Evolutionary conservation across 2,113 vertebrate species (phyloP).

Genomic region (Corydoras sp.): DNA sequence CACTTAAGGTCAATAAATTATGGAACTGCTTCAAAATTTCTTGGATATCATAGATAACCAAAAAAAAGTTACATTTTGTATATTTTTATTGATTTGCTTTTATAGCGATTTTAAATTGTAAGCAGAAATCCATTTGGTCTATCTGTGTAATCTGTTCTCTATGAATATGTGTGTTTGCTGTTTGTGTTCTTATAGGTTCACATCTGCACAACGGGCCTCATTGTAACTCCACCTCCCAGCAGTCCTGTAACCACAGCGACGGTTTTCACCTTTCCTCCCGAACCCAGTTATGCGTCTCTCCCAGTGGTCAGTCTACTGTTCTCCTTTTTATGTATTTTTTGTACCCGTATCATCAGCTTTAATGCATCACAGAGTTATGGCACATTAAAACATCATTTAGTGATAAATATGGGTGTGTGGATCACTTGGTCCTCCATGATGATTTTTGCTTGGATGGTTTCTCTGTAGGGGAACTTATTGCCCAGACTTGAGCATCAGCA

Average conservation of each 20-base stretch:
- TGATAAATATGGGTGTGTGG: background rate
- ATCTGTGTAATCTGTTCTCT: background rate
- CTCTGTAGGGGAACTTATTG: slow-evolving; percentile 59
- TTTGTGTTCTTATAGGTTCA: slow-evolving; percentile 76
- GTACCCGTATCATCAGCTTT: background rate
- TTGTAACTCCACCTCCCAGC: slow-evolving; percentile 94
- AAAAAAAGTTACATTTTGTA: too few species aligned
- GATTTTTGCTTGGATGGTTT: slow-evolving; percentile 41
- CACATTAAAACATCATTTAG: background rate
- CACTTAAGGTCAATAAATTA: too few species aligned
- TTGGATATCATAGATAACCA: too few species aligned
- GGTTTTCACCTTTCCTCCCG: slow-evolving; percentile 88
- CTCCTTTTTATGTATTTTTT: background rate
- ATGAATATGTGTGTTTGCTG: background rate
- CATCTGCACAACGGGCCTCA: slow-evolving; percentile 91
- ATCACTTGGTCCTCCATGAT: background rate
- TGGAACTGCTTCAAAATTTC: too few species aligned
- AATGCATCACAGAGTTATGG: background rate
- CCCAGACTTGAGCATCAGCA: slow-evolving; percentile 54
- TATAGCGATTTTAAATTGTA: too few species aligned
- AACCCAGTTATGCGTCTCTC: slow-evolving; percentile 79
- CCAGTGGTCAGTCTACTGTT: slow-evolving; percentile 58
- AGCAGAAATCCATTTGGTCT: too few species aligned
- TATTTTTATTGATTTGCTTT: too few species aligned
- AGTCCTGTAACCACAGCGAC: slow-evolving; percentile 92